Evolutionary conservation across 2,888 invertebrate genomes (phyloP).

Genomic region (Caenorhabditis uteleia): DNA sequence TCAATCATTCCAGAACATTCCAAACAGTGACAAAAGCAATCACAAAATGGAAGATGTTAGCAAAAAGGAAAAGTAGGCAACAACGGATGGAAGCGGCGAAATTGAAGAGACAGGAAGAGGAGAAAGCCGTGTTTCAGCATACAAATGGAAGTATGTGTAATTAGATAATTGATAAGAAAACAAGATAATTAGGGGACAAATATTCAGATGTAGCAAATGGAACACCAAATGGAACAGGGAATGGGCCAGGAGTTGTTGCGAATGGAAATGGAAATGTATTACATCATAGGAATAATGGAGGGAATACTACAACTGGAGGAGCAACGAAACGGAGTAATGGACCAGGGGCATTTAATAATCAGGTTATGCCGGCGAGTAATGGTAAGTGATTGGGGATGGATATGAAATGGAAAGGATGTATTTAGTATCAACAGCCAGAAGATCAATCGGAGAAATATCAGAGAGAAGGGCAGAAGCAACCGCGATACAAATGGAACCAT

Average conservation of each 20-base stretch:
- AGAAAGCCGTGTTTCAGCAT: slow-evolving; percentile 18
- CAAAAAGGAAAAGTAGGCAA: slow-evolving; percentile 48
- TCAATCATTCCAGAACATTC: slow-evolving; percentile 47
- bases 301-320: background rate
- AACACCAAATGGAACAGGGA: too few species aligned
- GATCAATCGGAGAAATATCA: slow-evolving; percentile 11
- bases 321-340: slow-evolving; percentile 6
- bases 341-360: slow-evolving; percentile 26
- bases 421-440: slow-evolving; percentile 10
- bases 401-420: background rate
- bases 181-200: too few species aligned
- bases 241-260: background rate
- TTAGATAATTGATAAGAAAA: slow-evolving; percentile 1
- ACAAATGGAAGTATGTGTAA: slow-evolving; percentile 19
- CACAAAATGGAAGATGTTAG: slow-evolving; percentile 61
- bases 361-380: slow-evolving; percentile 19
- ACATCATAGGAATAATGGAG: slow-evolving; percentile 14
- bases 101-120: slow-evolving; percentile 38
- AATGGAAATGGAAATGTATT: slow-evolving; percentile 30
- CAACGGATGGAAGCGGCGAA: slow-evolving; percentile 45
- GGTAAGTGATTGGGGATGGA: background rate
- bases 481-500: slow-evolving; percentile 26
- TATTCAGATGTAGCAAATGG: slow-evolving; percentile 15
- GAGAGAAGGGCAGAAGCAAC: slow-evolving; percentile 12
- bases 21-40: slow-evolving; percentile 63